Conservation (phyloP, 2,113 vertebrate genomes). For the Osmerus mordax region DNA sequence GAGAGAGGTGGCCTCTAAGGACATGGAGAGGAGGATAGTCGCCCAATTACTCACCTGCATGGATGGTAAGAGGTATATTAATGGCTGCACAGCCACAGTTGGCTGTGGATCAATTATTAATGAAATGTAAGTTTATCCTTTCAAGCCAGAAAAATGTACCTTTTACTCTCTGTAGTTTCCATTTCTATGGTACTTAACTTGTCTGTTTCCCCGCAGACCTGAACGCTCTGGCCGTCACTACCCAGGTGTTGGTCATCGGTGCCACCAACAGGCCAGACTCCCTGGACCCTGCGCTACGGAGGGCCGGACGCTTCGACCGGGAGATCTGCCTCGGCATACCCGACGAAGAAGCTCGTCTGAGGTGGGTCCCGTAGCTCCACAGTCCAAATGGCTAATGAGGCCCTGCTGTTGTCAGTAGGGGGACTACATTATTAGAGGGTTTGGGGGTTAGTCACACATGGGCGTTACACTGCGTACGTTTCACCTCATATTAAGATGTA, state of each 20-base stretch:
- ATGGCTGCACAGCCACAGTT: no score
- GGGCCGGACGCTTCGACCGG: conserved; percentile 92
- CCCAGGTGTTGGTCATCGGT: conserved; percentile 89
- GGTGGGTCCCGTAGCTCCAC: conserved; percentile 60
- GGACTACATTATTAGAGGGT: neutral
- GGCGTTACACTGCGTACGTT: no score
- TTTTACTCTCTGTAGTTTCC: neutral
- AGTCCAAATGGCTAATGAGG: neutral
- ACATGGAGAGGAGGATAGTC: conserved; percentile 97
- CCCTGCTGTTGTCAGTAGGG: neutral
- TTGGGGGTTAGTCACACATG: no score
- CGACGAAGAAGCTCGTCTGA: conserved; percentile 84
- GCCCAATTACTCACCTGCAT: conserved; percentile 96
- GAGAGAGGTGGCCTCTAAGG: conserved; percentile 94
- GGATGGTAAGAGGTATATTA: conserved; percentile 77
- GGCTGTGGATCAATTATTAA: neutral
- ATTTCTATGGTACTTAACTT: neutral
- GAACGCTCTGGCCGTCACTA: conserved; percentile 72
- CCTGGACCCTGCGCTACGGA: conserved; percentile 87
- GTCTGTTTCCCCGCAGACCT: conserved; percentile 72
- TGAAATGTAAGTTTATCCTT: neutral
- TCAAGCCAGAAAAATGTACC: no score
- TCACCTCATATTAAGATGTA: no score
- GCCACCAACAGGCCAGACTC: conserved; percentile 95
- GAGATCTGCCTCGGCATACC: conserved; percentile 96